Conservation (phyloP, 1,140 invertebrate species). For the Drosophila nebulosa region DNA sequence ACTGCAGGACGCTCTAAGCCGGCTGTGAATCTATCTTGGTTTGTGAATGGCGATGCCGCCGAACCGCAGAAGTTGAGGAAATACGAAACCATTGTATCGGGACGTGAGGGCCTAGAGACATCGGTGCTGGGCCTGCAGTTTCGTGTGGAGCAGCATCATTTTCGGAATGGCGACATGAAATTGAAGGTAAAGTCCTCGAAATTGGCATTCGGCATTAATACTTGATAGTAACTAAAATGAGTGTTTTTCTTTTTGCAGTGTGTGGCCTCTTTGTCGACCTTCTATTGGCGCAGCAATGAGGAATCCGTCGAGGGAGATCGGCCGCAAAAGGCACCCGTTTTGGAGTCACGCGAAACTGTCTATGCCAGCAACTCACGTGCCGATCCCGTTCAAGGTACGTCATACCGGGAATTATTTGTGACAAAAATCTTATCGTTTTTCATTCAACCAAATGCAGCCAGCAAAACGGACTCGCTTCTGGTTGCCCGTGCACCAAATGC, state of each 20-base stretch:
- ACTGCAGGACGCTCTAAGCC: slow-evolving; percentile 87
- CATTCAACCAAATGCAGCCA: slow-evolving; percentile 80
- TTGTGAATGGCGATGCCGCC: slow-evolving; percentile 87
- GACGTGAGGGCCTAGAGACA: slow-evolving; percentile 84
- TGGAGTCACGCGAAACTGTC: slow-evolving; percentile 84
- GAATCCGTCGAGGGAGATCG: slow-evolving; percentile 87
- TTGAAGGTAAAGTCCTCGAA: slow-evolving; percentile 82
- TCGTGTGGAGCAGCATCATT: slow-evolving; percentile 84
- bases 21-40: slow-evolving; percentile 87
- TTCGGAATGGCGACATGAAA: slow-evolving; percentile 87
- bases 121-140: slow-evolving; percentile 86
- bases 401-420: slow-evolving; percentile 81
- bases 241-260: slow-evolving; percentile 82
- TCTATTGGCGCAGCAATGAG: slow-evolving; percentile 89
- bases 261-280: slow-evolving; percentile 86
- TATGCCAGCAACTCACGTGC: slow-evolving; percentile 82
- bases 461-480: slow-evolving; percentile 66
- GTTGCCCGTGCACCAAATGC: slow-evolving; percentile 45
- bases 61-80: slow-evolving; percentile 82
- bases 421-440: slow-evolving; percentile 81
- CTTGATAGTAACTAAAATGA: not conserved
- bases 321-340: slow-evolving; percentile 84
- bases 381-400: slow-evolving; percentile 83
- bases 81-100: slow-evolving; percentile 82
- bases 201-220: not conserved